phyloP scores from a whole-genome alignment of 2,797 vertebrate genomes.

The Ceyx erithaca region DNA sequence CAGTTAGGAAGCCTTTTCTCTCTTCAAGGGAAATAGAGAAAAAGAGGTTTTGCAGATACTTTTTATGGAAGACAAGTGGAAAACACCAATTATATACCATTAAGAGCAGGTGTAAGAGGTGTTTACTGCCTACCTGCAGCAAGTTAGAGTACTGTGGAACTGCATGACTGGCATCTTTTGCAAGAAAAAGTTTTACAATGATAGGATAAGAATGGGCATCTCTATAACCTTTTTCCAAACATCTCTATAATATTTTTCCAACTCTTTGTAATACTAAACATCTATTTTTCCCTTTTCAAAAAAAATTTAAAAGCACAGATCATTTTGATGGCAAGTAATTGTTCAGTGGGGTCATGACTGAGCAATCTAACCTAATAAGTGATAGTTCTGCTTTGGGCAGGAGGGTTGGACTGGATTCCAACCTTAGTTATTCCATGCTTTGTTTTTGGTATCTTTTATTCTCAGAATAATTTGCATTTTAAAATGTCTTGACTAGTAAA shows the following conservation, averaged over 20 bases:
- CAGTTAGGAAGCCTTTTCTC: background rate
- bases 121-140: background rate
- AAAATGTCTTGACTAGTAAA: background rate
- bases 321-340: background rate
- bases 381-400: background rate
- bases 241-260: background rate
- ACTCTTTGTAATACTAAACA: background rate
- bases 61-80: background rate
- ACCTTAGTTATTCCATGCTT: background rate
- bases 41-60: background rate
- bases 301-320: background rate
- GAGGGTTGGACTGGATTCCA: background rate
- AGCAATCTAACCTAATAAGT: background rate
- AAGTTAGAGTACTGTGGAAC: background rate
- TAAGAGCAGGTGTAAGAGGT: background rate
- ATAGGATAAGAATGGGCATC: background rate
- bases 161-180: background rate
- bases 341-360: background rate
- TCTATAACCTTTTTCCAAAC: background rate
- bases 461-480: background rate
- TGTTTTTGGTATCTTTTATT: background rate
- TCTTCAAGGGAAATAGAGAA: background rate
- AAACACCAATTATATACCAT: background rate
- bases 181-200: background rate
- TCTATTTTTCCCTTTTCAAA: background rate